These are phyloP conservation scores for Tolmerus cingulatus DNA, from an alignment of 2,888 invertebrate genomes.

Conservation along the genomic window DNA sequence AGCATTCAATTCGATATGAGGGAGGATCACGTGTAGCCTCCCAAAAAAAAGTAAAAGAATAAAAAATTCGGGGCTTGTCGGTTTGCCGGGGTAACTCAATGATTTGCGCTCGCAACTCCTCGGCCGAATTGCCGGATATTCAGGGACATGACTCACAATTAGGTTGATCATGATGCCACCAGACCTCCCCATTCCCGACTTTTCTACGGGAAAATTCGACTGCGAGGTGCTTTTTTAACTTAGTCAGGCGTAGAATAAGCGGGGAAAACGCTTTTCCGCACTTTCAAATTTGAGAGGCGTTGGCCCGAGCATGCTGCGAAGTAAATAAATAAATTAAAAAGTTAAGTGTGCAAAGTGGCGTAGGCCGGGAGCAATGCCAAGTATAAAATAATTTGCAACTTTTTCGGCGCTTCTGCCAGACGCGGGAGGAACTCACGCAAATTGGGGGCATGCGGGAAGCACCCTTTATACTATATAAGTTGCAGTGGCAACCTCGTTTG, in stretches of 20 bases:
- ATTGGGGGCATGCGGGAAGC: background rate
- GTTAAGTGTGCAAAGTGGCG: slow-evolving; percentile 22
- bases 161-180: background rate
- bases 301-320: background rate
- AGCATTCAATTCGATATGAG: background rate
- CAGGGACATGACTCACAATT: slow-evolving; percentile 36
- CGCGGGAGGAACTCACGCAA: background rate
- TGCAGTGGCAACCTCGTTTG: background rate
- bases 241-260: background rate
- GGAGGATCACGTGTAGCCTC: background rate
- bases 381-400: slow-evolving; percentile 26
- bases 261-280: slow-evolving; percentile 3
- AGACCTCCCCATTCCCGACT: background rate
- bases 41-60: background rate
- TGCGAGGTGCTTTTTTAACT: slow-evolving; percentile 3
- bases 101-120: slow-evolving; percentile 24
- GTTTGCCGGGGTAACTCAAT: slow-evolving; percentile 11
- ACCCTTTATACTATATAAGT: background rate
- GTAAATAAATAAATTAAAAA: slow-evolving; percentile 35
- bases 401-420: slow-evolving; percentile 5
- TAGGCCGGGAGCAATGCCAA: background rate
- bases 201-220: background rate
- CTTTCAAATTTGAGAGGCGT: slow-evolving; percentile 21
- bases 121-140: slow-evolving; percentile 13
- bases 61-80: background rate